phyloP scores from a whole-genome alignment of 1,140 invertebrate genomes.

The Penaeus vannamei region DNA sequence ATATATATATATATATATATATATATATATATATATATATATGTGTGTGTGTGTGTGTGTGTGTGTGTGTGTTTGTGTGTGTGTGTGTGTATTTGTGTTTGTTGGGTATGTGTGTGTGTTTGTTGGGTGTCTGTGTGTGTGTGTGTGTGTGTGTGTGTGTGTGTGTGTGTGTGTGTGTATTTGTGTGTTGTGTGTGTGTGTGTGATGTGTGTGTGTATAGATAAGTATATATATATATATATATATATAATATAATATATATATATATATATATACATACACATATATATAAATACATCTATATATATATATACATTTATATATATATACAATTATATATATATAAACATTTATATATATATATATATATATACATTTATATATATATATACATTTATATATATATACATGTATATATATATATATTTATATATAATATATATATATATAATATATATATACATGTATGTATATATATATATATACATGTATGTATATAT shows the following conservation, averaged over 20 bases:
- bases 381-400: no score
- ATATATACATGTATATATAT: neutral
- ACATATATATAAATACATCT: neutral
- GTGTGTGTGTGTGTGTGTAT: no score
- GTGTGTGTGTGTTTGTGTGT: no score
- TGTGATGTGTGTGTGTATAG: no score
- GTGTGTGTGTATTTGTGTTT: no score
- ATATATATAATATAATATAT: neutral
- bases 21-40: neutral
- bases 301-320: neutral
- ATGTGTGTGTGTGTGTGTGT: no score
- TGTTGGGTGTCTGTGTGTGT: neutral
- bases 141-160: neutral
- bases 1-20: neutral
- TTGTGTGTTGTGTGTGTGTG: no score
- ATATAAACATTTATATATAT: no score
- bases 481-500: neutral
- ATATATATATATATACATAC: neutral
- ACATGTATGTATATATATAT: neutral
- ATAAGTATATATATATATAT: neutral
- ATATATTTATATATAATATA: neutral
- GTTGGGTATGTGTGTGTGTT: neutral
- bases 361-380: no score
- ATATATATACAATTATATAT: no score
- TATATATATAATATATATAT: neutral